A percentile compares a stretch with the other conserved stretches of the same genome.
phyloP scores from a whole-genome alignment of 64 coral and sea anemone species.

The Cladopsammia gracilis region DNA sequence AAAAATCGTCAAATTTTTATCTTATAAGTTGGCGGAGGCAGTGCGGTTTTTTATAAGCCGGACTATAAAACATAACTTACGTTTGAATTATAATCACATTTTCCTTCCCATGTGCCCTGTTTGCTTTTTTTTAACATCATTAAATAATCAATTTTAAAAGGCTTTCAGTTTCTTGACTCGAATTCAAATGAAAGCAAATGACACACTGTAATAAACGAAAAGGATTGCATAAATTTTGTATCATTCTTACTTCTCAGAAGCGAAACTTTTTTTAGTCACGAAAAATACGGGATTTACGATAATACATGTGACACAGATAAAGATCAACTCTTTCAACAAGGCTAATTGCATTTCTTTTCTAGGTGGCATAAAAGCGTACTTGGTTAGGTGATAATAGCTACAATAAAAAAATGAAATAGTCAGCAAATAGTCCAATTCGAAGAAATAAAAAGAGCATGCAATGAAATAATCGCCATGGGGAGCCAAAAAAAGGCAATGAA shows the following conservation, averaged over 20 bases:
- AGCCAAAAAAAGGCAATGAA: neutral
- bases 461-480: neutral
- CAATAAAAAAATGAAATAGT: conserved; percentile 10
- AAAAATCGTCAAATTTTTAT: no score
- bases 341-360: conserved; percentile 14
- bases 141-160: neutral
- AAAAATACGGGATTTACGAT: no score
- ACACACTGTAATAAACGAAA: neutral
- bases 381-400: conserved; percentile 1
- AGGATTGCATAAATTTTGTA: neutral
- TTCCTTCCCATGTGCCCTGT: neutral
- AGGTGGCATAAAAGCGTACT: conserved; percentile 6
- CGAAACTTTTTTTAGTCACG: no score
- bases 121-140: neutral
- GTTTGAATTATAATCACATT: neutral
- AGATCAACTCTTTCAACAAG: neutral
- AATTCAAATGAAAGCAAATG: neutral
- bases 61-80: neutral
- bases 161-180: neutral
- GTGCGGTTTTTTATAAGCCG: no score
- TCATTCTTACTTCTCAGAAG: no score
- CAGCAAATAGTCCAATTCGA: conserved; percentile 5
- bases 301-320: neutral
- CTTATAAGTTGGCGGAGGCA: no score
- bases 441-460: conserved; percentile 42